phyloP scores from a whole-genome alignment of 2,113 vertebrate species.

The Tragelaphus buxtoni region DNA sequence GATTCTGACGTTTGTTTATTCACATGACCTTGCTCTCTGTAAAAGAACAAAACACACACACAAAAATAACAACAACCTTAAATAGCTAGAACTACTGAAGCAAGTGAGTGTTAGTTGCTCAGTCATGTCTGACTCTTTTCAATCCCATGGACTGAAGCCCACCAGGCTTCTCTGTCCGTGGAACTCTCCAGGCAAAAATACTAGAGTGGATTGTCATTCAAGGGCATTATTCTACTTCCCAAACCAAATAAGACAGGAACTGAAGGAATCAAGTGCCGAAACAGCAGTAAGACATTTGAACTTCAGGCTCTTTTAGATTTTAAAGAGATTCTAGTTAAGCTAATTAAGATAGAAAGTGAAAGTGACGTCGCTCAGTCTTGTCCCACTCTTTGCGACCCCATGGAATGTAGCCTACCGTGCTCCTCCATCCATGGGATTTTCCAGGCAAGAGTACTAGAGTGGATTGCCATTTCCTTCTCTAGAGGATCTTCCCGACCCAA shows the following conservation, averaged over 20 bases:
- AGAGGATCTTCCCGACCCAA: neutral
- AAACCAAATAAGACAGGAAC: neutral
- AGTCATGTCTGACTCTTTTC: neutral
- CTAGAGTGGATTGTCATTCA: neutral
- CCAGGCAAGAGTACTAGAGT: neutral
- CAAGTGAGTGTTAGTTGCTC: neutral
- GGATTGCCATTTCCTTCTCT: neutral
- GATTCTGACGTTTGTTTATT: neutral
- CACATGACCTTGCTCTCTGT: neutral
- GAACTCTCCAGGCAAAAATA: neutral
- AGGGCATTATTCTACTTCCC: conserved; percentile 17
- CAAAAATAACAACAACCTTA: neutral
- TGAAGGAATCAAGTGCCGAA: neutral
- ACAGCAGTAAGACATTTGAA: neutral
- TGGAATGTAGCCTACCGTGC: neutral
- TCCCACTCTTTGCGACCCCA: neutral
- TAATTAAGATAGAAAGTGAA: conserved; percentile 36
- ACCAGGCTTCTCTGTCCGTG: neutral
- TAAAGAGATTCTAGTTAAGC: conserved; percentile 34
- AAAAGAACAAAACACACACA: neutral
- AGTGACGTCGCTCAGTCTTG: accelerated
- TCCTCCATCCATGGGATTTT: neutral
- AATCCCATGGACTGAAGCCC: neutral
- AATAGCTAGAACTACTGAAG: neutral
- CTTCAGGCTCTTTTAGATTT: neutral